Conservation (phyloP, 37 sponge, comb jelly and placozoan genomes). For the Spongilla lacustris region DNA sequence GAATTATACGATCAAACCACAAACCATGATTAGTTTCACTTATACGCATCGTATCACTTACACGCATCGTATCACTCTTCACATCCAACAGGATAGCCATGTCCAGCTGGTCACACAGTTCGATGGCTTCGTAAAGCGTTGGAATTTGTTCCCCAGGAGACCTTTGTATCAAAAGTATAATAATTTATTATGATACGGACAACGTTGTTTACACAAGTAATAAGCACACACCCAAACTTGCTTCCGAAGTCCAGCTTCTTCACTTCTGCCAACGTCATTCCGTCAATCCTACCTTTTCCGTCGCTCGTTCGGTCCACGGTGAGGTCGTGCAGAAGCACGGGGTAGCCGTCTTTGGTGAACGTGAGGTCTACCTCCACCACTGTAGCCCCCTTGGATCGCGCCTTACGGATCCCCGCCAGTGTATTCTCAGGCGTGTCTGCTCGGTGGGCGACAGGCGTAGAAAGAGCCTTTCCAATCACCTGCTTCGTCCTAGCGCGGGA, state of each 20-base stretch:
- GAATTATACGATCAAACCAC: neutral
- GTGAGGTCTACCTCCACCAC: constrained; percentile 45
- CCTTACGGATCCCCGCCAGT: constrained; percentile 20
- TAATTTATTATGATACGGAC: neutral
- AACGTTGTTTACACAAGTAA: neutral
- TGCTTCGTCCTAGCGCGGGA: neutral
- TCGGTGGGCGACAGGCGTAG: constrained; percentile 30
- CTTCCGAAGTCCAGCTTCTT: constrained; percentile 22
- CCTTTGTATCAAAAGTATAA: neutral
- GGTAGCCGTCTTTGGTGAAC: constrained; percentile 52
- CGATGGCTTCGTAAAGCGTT: neutral
- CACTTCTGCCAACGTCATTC: constrained; percentile 33
- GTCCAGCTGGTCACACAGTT: constrained; percentile 4
- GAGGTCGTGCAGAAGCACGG: constrained; percentile 54
- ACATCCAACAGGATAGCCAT: constrained; percentile 2
- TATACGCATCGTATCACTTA: neutral
- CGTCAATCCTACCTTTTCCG: constrained; percentile 20
- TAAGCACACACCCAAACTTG: constrained; percentile 2
- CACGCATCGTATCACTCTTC: neutral
- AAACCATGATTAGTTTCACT: neutral
- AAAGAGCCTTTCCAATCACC: neutral
- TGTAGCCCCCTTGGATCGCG: constrained; percentile 29
- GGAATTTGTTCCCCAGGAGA: neutral
- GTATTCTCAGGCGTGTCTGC: constrained; percentile 62
- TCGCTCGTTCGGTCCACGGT: constrained; percentile 43